Base-by-base conservation (phyloP, 1,140 invertebrate species). In the Olivierus martensii region DNA sequence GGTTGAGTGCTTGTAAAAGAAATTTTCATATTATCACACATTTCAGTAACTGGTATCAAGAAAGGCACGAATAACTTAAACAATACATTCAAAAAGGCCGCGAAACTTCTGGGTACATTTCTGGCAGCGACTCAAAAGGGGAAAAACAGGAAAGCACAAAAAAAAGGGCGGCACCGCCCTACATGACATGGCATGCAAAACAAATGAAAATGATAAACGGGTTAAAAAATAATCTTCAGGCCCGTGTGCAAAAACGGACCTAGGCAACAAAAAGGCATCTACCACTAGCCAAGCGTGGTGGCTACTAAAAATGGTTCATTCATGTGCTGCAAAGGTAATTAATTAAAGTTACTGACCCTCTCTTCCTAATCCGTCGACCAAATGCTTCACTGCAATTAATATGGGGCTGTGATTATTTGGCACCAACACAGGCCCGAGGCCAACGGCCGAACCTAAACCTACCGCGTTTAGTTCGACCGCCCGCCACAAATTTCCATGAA, bases 1-100 rank as follows among this genome's bases (percentile, higher is more conserved):
- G 55, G 44, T 52, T 56, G 15, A 56, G 43, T 35, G 51, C 55
- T 56, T 42, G 21, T 41, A 18, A 18, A 51, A 52, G 51, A 18
- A 19, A 12, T 11, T 4, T 6, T 18, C 9, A 35, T 3, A 18
- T 21, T 21, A 21, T 14, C 9, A 10, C 3, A 15, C 34, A 35
- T 21, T 34, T 35, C 15, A 34, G 12, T 28, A 22, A 34, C 12
- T 35, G 3, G 7, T n/a, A 47, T 12, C 12, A n/a, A 9, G 3
- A 17, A 35, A n/a, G 10, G 34, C 21, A 17, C 3, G 34, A 34
- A 34, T 47, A 35, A 14, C 22, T 0, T 10, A 34, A 5, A 36
- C 14, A 47, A 47, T 14, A 34, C 34, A 28, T 28, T 15, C 14
- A 28, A 28, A 28, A n/a, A 4, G 4, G 28, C 28, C 28, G 9